Evolutionary conservation across 2,113 vertebrate species (phyloP).

Genomic region (Polypterus bichir): DNA sequence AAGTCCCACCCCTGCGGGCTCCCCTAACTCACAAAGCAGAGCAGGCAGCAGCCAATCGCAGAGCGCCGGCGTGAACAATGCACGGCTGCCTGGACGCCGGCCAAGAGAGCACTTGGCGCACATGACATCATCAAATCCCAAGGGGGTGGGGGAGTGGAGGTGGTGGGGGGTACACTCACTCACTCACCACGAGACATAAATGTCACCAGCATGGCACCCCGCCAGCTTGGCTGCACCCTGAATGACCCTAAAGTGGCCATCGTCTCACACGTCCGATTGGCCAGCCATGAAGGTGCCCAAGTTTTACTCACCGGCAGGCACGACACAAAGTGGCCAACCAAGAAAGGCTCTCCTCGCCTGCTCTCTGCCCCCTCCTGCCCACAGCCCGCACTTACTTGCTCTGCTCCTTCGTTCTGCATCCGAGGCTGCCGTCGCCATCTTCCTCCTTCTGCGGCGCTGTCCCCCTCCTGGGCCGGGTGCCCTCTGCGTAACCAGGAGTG

Average conservation of each 20-base stretch:
- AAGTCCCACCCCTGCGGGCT: constrained; percentile 17
- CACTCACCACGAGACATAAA: too few species aligned
- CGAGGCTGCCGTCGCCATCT: constrained; percentile 45
- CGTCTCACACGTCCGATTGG: too few species aligned
- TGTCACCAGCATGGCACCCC: too few species aligned
- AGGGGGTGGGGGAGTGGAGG: too few species aligned
- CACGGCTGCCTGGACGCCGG: constrained; percentile 35
- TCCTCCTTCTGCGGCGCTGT: constrained; percentile 54
- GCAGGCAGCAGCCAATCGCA: constrained; percentile 34
- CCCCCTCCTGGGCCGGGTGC: constrained; percentile 46
- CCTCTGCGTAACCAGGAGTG: constrained; percentile 59
- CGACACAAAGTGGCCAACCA: too few species aligned
- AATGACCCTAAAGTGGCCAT: too few species aligned
- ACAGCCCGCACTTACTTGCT: constrained; percentile 56
- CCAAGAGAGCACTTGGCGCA: constrained; percentile 33
- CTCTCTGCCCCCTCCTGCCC: too few species aligned
- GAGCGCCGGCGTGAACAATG: constrained; percentile 37
- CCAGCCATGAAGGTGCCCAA: too few species aligned
- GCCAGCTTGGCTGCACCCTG: too few species aligned
- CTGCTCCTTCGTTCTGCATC: constrained; percentile 48
- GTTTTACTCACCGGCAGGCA: too few species aligned
- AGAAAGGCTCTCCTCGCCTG: too few species aligned
- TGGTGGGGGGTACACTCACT: constrained; percentile 7
- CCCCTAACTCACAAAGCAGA: too few species aligned
- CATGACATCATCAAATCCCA: constrained; percentile 35